Evolutionary conservation across 64 coral and sea anemone genomes (phyloP).

Genomic region (Anthopleura sola): DNA sequence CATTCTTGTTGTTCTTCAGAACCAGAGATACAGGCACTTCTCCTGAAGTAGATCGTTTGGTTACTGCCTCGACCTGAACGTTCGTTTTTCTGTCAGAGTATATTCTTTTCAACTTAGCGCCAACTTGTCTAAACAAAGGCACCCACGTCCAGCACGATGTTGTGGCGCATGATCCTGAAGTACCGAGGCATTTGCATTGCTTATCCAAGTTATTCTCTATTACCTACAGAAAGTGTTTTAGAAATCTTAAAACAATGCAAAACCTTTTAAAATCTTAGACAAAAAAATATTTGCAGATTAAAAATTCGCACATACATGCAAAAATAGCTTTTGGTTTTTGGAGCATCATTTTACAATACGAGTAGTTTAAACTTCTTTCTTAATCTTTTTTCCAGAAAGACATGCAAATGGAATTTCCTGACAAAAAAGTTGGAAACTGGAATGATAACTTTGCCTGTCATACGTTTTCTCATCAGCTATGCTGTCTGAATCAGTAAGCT

Average conservation of each 20-base stretch:
- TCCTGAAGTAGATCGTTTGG: background rate
- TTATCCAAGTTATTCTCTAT: slow-evolving; percentile 67
- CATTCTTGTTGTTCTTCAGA: slow-evolving; percentile 4
- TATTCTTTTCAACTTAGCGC: slow-evolving; percentile 56
- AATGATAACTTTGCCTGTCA: no score
- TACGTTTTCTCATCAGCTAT: no score
- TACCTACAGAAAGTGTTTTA: slow-evolving; percentile 59
- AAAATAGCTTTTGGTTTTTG: background rate
- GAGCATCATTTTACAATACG: background rate
- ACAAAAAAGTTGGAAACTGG: no score
- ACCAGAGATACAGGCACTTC: slow-evolving; percentile 39
- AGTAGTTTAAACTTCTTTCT: no score
- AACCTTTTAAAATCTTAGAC: background rate
- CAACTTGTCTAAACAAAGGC: slow-evolving; percentile 46
- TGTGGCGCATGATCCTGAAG: slow-evolving; percentile 64
- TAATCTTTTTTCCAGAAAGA: no score
- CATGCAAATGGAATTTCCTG: no score
- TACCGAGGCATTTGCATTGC: slow-evolving; percentile 90
- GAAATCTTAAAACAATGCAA: background rate
- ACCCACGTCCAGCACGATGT: slow-evolving; percentile 73
- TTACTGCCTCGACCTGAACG: slow-evolving; percentile 30
- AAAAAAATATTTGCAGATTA: background rate
- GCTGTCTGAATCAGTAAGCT: no score
- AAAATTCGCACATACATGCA: background rate
- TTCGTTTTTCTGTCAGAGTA: slow-evolving; percentile 20